Conservation (phyloP, 1,140 invertebrate species). For the Popillia japonica region DNA sequence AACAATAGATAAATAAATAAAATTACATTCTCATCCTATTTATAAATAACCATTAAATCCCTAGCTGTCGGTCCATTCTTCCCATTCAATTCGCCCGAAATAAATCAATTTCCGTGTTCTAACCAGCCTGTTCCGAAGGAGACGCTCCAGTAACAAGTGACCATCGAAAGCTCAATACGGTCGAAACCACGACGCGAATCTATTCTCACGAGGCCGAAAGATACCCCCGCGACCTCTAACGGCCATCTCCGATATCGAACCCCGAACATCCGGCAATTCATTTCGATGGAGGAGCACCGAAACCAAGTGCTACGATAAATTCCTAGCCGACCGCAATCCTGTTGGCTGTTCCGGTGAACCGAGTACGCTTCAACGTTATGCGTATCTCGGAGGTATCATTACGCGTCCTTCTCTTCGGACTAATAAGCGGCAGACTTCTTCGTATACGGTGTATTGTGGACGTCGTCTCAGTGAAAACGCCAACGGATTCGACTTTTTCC, state of each 20-base stretch:
- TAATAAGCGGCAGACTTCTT: neutral
- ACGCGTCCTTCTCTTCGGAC: neutral
- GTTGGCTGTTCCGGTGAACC: neutral
- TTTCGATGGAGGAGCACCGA: neutral
- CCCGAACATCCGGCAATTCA: neutral
- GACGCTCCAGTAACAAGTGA: neutral
- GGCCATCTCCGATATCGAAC: neutral
- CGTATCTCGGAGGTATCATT: neutral
- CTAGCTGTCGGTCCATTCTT: neutral
- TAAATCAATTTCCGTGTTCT: neutral
- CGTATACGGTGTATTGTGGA: no score
- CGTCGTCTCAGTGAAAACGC: no score
- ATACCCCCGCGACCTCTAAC: neutral
- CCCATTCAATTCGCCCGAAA: neutral
- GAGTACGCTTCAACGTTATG: neutral
- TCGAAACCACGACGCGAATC: neutral
- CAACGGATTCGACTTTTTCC: no score
- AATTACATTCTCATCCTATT: neutral
- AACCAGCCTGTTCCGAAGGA: neutral
- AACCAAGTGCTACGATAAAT: slow-evolving; percentile 34
- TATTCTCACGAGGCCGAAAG: neutral
- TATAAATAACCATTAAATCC: neutral
- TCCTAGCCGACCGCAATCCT: slow-evolving; percentile 27
- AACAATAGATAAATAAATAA: no score
- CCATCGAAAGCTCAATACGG: neutral